A percentile compares a stretch with the other conserved stretches of the same genome.
phyloP scores from a whole-genome alignment of 1,140 invertebrate species.

The Eriosoma lanigerum region DNA sequence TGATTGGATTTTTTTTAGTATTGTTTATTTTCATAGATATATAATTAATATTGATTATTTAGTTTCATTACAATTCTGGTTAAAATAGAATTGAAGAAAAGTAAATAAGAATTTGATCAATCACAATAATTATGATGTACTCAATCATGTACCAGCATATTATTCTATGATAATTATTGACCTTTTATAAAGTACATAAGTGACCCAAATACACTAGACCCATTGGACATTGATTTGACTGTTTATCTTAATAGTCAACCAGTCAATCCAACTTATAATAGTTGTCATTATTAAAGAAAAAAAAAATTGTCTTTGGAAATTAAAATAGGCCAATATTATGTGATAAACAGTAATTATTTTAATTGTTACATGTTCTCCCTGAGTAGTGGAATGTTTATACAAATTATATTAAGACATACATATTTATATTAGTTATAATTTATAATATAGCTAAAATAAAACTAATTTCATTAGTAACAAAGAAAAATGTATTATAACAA shows the following conservation, averaged over 20 bases:
- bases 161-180: slow-evolving; percentile 13
- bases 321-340: neutral
- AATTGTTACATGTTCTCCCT: neutral
- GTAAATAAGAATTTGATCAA: neutral
- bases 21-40: neutral
- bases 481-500: neutral
- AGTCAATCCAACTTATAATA: slow-evolving; percentile 17
- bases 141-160: neutral
- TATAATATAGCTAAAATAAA: neutral
- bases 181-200: slow-evolving; percentile 2
- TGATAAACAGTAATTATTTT: slow-evolving; percentile 38
- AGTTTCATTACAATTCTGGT: neutral
- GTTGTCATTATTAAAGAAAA: neutral
- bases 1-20: neutral
- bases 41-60: neutral
- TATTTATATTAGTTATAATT: neutral
- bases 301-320: slow-evolving; percentile 24
- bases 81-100: slow-evolving; percentile 10
- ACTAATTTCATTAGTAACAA: slow-evolving; percentile 11
- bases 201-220: slow-evolving; percentile 9
- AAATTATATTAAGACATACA: neutral
- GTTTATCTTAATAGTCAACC: slow-evolving; percentile 21
- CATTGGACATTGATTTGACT: neutral
- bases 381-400: neutral
- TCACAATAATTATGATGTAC: neutral